Percentiles rank a stretch among this genome's conserved stretches.
These are phyloP conservation scores for Carettochelys insculpta DNA, from an alignment of 2,113 vertebrate species.

Conservation along the genomic window DNA sequence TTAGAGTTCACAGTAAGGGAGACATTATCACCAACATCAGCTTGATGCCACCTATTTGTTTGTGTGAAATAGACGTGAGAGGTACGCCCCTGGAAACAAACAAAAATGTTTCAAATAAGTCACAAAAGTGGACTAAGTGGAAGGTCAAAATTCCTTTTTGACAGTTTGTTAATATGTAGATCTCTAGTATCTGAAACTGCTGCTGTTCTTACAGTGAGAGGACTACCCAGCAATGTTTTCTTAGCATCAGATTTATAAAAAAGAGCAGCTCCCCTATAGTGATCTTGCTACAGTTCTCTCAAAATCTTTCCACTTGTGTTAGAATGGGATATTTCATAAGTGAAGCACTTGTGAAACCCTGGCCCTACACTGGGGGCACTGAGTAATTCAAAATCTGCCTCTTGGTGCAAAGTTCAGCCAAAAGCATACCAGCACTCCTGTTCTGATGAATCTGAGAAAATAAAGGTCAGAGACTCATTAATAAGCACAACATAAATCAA, in stretches of 20 bases:
- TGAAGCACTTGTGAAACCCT: neutral
- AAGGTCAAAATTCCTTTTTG: neutral
- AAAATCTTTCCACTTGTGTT: neutral
- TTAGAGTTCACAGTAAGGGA: neutral
- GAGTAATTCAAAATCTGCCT: neutral
- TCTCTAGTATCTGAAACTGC: neutral
- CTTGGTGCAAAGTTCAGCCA: neutral
- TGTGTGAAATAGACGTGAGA: neutral
- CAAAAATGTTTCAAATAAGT: neutral
- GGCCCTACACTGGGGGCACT: neutral
- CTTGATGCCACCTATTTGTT: neutral
- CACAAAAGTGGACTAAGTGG: neutral
- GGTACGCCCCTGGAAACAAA: neutral
- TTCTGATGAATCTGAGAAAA: neutral
- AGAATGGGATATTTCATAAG: neutral
- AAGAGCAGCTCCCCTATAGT: neutral
- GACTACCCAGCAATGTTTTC: neutral
- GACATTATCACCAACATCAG: neutral
- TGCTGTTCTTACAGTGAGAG: neutral
- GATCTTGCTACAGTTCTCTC: neutral
- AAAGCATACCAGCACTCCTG: neutral
- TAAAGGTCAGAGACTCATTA: neutral
- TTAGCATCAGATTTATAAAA: neutral
- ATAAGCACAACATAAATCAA: neutral
- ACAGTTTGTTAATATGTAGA: neutral